A percentile compares a stretch with the other conserved stretches of the same genome.
Conservation (phyloP, 2,797 vertebrate species). For the Iguana delicatissima region DNA sequence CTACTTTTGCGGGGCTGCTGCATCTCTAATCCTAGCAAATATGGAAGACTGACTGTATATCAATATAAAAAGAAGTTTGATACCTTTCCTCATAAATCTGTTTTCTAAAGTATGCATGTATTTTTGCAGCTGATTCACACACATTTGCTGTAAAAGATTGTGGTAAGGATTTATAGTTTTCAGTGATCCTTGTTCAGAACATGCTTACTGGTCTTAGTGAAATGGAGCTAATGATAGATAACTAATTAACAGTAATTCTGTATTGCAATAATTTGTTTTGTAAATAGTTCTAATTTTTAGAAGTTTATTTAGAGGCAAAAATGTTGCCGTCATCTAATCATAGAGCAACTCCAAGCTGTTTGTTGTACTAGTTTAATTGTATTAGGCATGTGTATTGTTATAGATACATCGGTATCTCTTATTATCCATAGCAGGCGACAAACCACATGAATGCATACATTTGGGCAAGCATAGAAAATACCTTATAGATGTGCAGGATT, state of each 20-base stretch:
- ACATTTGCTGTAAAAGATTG: background rate
- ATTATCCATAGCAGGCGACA: background rate
- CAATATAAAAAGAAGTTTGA: background rate
- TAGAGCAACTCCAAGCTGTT: background rate
- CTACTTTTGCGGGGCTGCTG: too few relatives aligned
- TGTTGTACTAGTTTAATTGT: background rate
- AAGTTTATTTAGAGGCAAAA: background rate
- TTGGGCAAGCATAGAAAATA: background rate
- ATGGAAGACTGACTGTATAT: too few relatives aligned
- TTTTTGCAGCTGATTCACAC: background rate
- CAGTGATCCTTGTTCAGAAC: background rate
- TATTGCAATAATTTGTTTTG: background rate
- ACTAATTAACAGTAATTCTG: too few relatives aligned
- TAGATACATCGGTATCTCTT: background rate
- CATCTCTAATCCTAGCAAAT: too few relatives aligned
- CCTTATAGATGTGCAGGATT: background rate
- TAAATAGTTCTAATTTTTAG: background rate
- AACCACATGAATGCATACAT: background rate
- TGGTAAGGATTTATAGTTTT: background rate
- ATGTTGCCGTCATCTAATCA: background rate
- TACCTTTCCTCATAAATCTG: background rate
- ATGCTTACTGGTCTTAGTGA: background rate
- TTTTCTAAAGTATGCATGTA: background rate
- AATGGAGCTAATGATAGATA: background rate
- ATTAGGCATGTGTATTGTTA: background rate